phyloP scores from a whole-genome alignment of 2,113 vertebrate species.

The Malurus cyaneus region DNA sequence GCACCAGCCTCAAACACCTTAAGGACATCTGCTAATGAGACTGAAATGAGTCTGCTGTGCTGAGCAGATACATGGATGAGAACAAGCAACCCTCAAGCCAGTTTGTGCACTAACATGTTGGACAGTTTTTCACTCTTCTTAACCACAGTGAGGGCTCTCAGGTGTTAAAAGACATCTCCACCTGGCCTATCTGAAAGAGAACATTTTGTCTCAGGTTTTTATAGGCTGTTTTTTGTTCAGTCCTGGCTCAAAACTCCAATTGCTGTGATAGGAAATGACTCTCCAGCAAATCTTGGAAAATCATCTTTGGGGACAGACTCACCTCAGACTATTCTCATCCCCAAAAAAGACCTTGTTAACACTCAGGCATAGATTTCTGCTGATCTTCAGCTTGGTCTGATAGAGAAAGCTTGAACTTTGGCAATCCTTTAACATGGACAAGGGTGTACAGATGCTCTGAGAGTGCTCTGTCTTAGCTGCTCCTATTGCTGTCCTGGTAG shows the following conservation, averaged over 20 bases:
- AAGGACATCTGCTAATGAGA: conserved; percentile 22
- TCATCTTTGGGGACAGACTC: not conserved
- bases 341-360: not conserved
- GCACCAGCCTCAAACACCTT: conserved; percentile 15
- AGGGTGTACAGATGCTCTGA: not conserved
- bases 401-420: not conserved
- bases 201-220: not conserved
- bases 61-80: not conserved
- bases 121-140: not conserved
- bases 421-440: not conserved
- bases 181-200: not conserved
- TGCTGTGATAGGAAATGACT: not conserved
- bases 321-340: not conserved
- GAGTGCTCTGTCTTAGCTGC: not conserved
- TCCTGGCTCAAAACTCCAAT: not conserved
- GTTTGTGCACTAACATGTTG: not conserved
- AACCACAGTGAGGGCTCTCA: not conserved
- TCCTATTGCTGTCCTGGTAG: not conserved
- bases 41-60: not conserved
- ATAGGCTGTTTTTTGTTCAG: not conserved
- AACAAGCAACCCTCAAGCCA: not conserved
- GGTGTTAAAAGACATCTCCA: not conserved
- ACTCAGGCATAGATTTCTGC: not conserved
- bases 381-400: not conserved
- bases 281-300: not conserved